A percentile compares a stretch with the other conserved stretches of the same genome.
Conservation (phyloP, 2,113 vertebrate species). For the Aptenodytes patagonicus region DNA sequence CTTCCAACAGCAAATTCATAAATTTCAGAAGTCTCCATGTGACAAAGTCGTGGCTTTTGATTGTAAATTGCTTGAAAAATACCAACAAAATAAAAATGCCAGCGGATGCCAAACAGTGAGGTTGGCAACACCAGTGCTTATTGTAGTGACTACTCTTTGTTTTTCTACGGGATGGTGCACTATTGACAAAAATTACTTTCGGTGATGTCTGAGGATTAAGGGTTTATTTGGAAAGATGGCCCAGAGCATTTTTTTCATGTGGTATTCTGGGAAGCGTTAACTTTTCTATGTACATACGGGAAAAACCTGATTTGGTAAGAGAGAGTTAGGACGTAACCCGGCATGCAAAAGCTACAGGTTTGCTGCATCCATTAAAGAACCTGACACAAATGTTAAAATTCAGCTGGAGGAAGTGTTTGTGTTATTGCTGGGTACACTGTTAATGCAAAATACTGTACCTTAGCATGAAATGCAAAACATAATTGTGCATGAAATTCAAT, state of each 20-base stretch:
- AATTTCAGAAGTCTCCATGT: not conserved
- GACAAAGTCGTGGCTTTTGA: not conserved
- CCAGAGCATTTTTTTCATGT: not conserved
- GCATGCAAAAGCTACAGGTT: not conserved
- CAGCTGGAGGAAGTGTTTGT: not conserved
- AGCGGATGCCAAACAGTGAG: not conserved
- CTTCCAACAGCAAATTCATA: not conserved
- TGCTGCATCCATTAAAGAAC: not conserved
- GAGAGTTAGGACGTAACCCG: not conserved
- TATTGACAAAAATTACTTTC: slow-evolving; percentile 5
- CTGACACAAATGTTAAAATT: not conserved
- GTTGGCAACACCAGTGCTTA: not conserved
- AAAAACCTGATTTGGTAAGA: slow-evolving; percentile 27
- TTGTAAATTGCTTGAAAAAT: not conserved
- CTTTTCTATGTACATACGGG: not conserved
- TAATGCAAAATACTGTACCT: not conserved
- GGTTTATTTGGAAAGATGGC: slow-evolving; percentile 27
- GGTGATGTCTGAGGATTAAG: not conserved
- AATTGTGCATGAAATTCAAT: not conserved
- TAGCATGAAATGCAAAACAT: not conserved
- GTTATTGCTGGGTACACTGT: not conserved
- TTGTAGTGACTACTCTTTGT: not conserved
- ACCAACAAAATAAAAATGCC: not conserved
- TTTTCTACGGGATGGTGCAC: not conserved
- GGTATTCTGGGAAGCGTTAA: not conserved